phyloP scores from a whole-genome alignment of 92 coral and sea anemone species.

The Palythoa grandis region DNA sequence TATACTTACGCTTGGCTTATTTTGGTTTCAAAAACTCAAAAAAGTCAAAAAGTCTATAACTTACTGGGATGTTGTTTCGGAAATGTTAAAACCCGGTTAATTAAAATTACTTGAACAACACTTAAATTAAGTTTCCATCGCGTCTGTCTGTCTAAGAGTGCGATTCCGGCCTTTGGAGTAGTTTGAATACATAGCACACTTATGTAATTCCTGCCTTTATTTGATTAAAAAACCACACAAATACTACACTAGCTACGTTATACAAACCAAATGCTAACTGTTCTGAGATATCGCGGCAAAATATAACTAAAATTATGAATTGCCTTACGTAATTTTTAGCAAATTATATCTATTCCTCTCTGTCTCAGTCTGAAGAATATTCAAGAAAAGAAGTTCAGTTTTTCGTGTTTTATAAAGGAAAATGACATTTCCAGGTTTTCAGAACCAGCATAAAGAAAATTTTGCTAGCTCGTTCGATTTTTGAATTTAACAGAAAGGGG shows the following conservation, averaged over 20 bases:
- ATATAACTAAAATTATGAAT: no score
- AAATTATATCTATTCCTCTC: no score
- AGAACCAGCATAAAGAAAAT: no score
- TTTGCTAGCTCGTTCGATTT: no score
- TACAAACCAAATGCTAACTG: not conserved
- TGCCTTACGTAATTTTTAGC: no score
- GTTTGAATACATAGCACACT: not conserved
- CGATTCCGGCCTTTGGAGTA: conserved; percentile 1
- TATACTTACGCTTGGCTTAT: not conserved
- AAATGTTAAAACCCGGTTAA: not conserved
- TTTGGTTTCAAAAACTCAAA: not conserved
- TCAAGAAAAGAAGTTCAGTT: no score
- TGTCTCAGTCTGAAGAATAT: no score
- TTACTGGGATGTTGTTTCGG: not conserved
- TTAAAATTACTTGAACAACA: conserved; percentile 1
- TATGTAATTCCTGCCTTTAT: not conserved
- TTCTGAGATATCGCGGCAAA: no score
- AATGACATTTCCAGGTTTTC: not conserved
- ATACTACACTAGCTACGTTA: not conserved
- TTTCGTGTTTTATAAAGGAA: not conserved
- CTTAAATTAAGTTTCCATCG: not conserved
- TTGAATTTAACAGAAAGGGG: no score
- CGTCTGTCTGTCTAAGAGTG: not conserved
- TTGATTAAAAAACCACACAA: not conserved
- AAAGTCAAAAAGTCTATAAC: not conserved